phyloP scores from a whole-genome alignment of 1,140 invertebrate species.

The Zaprionus tsacasi region DNA sequence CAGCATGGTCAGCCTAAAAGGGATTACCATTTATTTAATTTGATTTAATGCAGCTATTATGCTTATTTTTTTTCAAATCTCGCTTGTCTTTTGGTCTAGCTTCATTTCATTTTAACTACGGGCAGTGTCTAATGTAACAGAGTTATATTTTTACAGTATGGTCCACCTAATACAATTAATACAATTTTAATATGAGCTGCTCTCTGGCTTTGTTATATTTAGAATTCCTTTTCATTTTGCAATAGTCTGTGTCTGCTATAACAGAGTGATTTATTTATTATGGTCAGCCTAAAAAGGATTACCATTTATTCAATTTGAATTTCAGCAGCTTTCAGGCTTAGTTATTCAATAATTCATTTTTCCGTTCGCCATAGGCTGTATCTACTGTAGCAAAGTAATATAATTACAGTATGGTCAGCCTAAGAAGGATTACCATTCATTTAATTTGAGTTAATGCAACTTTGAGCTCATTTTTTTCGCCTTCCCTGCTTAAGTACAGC shows the following conservation, averaged over 20 bases:
- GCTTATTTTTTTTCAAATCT: too few relatives aligned
- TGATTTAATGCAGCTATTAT: not conserved
- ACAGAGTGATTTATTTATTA: too few relatives aligned
- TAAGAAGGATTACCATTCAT: not conserved
- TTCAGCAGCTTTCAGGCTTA: too few relatives aligned
- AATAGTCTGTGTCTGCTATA: too few relatives aligned
- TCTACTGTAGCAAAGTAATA: constrained; percentile 19
- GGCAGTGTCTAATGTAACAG: too few relatives aligned
- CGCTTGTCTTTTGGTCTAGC: too few relatives aligned
- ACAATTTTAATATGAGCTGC: too few relatives aligned
- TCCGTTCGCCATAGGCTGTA: not conserved
- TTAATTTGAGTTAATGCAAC: not conserved
- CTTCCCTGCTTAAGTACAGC: not conserved
- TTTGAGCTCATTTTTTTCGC: not conserved
- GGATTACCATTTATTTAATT: not conserved
- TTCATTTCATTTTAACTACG: not conserved
- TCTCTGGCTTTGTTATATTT: too few relatives aligned
- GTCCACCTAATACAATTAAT: too few relatives aligned
- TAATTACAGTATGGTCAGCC: constrained; percentile 19
- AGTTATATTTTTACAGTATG: too few relatives aligned
- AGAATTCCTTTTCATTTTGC: too few relatives aligned
- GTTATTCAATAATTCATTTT: not conserved
- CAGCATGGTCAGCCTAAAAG: constrained; percentile 14
- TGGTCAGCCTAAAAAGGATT: constrained; percentile 1
- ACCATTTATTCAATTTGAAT: not conserved